Conservation (phyloP, 1,140 invertebrate genomes). For the Dufourea novaeangliae region DNA sequence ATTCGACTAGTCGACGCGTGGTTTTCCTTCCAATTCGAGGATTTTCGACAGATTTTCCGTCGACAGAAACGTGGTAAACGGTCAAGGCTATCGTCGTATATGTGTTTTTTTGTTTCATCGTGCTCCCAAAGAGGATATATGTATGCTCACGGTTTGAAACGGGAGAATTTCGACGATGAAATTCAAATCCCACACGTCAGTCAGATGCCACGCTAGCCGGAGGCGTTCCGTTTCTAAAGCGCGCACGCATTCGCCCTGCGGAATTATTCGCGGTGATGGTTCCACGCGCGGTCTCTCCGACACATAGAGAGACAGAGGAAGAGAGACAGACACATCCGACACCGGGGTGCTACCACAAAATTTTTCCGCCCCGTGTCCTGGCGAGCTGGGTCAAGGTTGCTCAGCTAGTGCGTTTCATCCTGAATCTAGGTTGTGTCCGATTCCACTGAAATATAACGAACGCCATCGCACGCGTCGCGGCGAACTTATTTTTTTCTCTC, state of each 20-base stretch:
- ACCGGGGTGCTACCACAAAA: constrained; percentile 13
- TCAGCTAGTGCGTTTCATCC: constrained; percentile 17
- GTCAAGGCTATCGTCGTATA: constrained; percentile 21
- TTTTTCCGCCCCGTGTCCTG: constrained; percentile 23
- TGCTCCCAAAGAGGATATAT: not conserved
- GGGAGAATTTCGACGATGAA: constrained; percentile 29
- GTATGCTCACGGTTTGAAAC: not conserved
- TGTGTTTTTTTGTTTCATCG: not conserved
- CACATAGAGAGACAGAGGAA: not conserved
- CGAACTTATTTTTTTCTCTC: not conserved
- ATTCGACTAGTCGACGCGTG: not conserved
- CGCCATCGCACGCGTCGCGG: not conserved
- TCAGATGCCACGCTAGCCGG: not conserved
- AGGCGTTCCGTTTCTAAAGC: constrained; percentile 23
- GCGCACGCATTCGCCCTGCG: not conserved
- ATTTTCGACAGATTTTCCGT: not conserved
- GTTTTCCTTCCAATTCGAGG: not conserved
- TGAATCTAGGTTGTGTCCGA: constrained; percentile 29
- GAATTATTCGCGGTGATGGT: constrained; percentile 22
- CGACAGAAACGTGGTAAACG: not conserved
- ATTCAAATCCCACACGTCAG: constrained; percentile 22
- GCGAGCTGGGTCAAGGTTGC: constrained; percentile 41
- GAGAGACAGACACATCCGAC: not conserved
- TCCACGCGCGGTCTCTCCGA: not conserved
- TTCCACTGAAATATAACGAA: constrained; percentile 33